Percentiles rank a stretch among this genome's conserved stretches.
Conservation (phyloP, 2,888 invertebrate species). For the Himalopsyche tibetana region DNA sequence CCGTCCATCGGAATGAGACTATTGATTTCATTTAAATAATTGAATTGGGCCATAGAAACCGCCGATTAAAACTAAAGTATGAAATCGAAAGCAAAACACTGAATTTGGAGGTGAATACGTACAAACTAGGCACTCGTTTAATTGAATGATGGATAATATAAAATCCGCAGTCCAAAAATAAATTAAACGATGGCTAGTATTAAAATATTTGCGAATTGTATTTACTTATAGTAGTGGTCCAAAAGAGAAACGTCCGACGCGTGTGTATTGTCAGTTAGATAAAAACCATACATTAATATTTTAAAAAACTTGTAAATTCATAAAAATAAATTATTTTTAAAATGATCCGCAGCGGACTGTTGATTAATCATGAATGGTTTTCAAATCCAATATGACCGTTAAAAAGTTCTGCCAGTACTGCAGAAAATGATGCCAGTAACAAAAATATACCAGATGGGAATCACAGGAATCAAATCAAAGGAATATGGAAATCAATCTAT, state of each 20-base stretch:
- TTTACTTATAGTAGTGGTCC: neutral
- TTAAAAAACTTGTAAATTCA: conserved; percentile 27
- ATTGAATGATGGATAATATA: neutral
- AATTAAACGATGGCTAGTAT: neutral
- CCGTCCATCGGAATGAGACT: conserved; percentile 88
- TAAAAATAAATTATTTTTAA: conserved; percentile 32
- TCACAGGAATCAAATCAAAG: too few relatives aligned
- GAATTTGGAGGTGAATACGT: neutral
- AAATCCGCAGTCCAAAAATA: neutral
- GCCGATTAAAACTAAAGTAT: neutral
- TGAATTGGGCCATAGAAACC: conserved; percentile 84
- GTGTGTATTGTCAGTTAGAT: neutral
- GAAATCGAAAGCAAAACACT: neutral
- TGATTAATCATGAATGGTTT: neutral
- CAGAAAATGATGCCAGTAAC: too few relatives aligned
- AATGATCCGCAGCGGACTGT: neutral
- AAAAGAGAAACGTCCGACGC: conserved; percentile 21
- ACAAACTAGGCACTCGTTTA: neutral
- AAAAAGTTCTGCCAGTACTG: neutral
- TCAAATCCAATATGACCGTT: neutral
- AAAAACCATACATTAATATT: neutral
- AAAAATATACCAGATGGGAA: too few relatives aligned
- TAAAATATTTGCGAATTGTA: too few relatives aligned
- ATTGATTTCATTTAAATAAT: conserved; percentile 87
- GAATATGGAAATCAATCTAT: too few relatives aligned